A percentile compares a stretch with the other conserved stretches of the same genome.
phyloP scores from a whole-genome alignment of 2,888 invertebrate genomes.

The Erebia palarica region DNA sequence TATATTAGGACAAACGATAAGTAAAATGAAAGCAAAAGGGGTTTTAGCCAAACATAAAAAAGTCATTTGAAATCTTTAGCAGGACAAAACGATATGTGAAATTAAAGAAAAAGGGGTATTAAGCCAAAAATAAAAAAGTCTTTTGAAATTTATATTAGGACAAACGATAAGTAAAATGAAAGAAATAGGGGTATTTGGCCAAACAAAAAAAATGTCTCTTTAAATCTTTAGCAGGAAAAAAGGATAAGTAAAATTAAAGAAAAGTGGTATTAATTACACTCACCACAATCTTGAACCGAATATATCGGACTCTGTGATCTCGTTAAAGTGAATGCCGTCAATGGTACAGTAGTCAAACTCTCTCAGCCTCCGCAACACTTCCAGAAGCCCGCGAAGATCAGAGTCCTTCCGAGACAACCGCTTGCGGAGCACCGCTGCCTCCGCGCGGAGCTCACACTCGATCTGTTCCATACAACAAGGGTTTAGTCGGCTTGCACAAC shows the following conservation, averaged over 20 bases:
- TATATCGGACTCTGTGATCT: conserved; percentile 74
- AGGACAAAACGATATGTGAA: no score
- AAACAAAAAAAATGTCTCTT: background rate
- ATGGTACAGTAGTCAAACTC: conserved; percentile 76
- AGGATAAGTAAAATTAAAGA: background rate
- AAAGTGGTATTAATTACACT: conserved; percentile 39
- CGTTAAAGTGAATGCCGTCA: conserved; percentile 79
- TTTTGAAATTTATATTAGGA: no score
- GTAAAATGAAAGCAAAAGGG: no score
- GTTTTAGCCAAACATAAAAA: no score
- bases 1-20: no score
- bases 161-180: background rate
- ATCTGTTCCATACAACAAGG: conserved; percentile 49
- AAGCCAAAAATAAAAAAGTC: no score
- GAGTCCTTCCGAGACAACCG: conserved; percentile 73
- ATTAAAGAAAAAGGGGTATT: no score
- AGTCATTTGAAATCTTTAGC: no score
- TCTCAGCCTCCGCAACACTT: conserved; percentile 77
- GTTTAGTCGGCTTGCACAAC: background rate
- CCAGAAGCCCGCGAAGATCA: conserved; percentile 78
- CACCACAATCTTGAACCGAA: conserved; percentile 64
- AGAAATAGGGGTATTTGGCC: no score
- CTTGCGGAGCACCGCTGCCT: conserved; percentile 62
- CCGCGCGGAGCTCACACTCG: conserved; percentile 61
- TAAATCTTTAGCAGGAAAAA: background rate